Evolutionary conservation across 2,888 invertebrate genomes (phyloP), one percentile per base, ranked within the genome.

Genomic region (Deilephila porcellus): DNA sequence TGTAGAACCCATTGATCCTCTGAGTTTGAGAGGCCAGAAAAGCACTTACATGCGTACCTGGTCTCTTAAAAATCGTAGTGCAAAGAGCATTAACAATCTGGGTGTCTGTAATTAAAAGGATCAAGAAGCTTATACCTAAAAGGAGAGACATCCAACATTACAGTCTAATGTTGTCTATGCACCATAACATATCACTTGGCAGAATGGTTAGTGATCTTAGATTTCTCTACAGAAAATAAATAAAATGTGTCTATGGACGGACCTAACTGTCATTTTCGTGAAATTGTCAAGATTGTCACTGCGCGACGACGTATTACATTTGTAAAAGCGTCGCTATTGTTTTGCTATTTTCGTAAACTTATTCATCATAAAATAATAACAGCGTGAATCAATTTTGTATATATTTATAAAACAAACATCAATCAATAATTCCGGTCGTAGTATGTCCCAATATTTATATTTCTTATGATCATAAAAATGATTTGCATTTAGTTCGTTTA

Each of bases 251-350:
- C 3, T 32, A 3, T 32, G 32, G 14, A 7, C 7, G 7, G 1
- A 56, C 14, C n/a, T 1, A 56, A 56, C 56, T 56, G 56, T 56
- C 56, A 56, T 56, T 56, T n/a, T 11, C 11, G 11, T 11, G 45
- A 37, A 37, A 3, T 37, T 45, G 45, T 45, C 19, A 56, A 6
- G n/a, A 3, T 29, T 60, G 60, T 25, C 60, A 14, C 25, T 60
- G 60, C 8, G 3, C 60, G 60, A 29, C 60, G 60, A 60, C 60
- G 60, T 60, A 60, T 60, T 60, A 17, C 17, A 32, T 60, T 60
- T 60, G 60, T 32, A 60, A 25, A 29, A 29, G 14, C 60, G 29
- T 60, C 25, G 29, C 4, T 25, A 45, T 32, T 60, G 60, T 60
- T 60, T 60, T 60, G 60, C 56, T 56, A n/a, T n/a, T n/a, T 1